These are phyloP conservation scores for Eristalis pertinax DNA, from an alignment of 2,888 invertebrate genomes.

Conservation along the genomic window DNA sequence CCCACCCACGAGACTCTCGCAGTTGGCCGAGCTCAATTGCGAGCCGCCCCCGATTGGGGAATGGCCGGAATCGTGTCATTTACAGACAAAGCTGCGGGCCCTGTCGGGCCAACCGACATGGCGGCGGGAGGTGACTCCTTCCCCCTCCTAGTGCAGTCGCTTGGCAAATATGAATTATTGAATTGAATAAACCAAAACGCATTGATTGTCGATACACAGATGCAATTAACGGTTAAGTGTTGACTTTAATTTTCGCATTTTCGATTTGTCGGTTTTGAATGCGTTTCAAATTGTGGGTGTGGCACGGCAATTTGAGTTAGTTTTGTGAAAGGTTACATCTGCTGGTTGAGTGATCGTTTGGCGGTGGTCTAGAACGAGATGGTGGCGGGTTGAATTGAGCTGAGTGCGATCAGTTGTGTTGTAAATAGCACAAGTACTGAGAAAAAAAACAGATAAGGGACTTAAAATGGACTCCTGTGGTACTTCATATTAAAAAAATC, in stretches of 20 bases:
- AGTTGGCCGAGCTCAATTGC: neutral
- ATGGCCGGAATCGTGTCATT: slow-evolving; percentile 17
- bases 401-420: no score
- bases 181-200: slow-evolving; percentile 24
- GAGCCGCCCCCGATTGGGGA: neutral
- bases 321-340: no score
- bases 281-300: neutral
- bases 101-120: neutral
- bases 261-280: neutral
- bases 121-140: neutral
- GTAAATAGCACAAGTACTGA: no score
- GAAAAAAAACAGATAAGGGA: no score
- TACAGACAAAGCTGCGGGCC: neutral
- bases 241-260: slow-evolving; percentile 17
- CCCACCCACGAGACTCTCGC: neutral
- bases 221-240: slow-evolving; percentile 35
- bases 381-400: no score
- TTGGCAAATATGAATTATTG: slow-evolving; percentile 32
- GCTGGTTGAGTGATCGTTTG: no score
- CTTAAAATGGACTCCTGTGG: no score
- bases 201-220: slow-evolving; percentile 19
- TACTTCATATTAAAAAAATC: no score
- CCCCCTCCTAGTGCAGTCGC: neutral
- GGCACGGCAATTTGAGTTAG: neutral
- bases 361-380: no score